These are phyloP conservation scores for Eretmochelys imbricata DNA, from an alignment of 2,113 vertebrate genomes.

Conservation along the genomic window DNA sequence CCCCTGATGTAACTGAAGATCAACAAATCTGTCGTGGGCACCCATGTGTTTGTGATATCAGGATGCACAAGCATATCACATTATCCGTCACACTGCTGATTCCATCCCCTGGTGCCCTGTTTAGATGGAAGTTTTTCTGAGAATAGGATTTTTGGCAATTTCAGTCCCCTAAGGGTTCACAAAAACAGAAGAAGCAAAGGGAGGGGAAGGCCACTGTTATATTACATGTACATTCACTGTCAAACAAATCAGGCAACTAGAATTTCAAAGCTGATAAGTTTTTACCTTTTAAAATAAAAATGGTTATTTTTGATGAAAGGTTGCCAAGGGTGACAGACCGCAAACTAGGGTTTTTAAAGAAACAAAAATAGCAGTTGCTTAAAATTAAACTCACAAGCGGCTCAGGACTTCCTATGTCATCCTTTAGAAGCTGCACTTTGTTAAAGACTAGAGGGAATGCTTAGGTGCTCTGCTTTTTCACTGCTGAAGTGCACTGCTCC, in stretches of 20 bases:
- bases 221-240: not conserved
- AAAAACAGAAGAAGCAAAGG: not conserved
- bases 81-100: not conserved
- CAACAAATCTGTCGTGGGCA: not conserved
- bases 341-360: not conserved
- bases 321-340: not conserved
- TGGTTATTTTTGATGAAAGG: not conserved
- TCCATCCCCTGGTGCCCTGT: not conserved
- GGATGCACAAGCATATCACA: not conserved
- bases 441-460: not conserved
- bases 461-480: not conserved
- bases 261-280: not conserved
- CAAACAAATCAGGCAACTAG: not conserved
- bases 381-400: not conserved
- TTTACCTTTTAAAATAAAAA: not conserved
- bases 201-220: not conserved
- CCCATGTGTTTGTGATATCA: not conserved
- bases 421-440: not conserved
- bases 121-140: not conserved
- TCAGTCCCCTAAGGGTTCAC: not conserved
- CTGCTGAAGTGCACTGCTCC: accelerated
- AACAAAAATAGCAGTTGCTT: not conserved
- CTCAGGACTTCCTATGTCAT: not conserved
- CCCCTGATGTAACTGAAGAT: not conserved
- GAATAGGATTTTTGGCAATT: not conserved